These are phyloP conservation scores for Euzophera pinguis DNA, from an alignment of 2,888 invertebrate genomes.

Conservation along the genomic window DNA sequence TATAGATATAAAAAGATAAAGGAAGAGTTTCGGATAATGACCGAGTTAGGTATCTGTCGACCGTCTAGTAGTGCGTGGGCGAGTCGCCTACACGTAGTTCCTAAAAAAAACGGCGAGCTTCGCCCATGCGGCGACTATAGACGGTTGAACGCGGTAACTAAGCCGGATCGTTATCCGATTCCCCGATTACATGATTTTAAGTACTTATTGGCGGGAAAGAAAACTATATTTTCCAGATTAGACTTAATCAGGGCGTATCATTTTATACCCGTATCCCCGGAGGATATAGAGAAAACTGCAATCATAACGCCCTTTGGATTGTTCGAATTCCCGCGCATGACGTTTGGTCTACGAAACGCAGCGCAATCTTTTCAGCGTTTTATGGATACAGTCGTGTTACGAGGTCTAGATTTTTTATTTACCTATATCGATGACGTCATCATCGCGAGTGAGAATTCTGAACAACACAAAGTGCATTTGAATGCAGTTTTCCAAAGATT, in stretches of 20 bases:
- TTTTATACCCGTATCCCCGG: no score
- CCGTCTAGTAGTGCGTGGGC: no score
- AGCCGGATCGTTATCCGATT: constrained; percentile 37
- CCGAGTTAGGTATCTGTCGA: no score
- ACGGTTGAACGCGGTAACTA: constrained; percentile 30
- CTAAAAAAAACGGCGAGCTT: constrained; percentile 16
- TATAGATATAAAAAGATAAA: no score
- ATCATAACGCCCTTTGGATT: no score
- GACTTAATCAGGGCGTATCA: no score
- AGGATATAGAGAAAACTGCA: no score
- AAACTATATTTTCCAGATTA: background rate
- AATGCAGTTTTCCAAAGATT: background rate
- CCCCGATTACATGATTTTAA: constrained; percentile 33
- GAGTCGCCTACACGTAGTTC: constrained; percentile 33
- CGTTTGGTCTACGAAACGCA: no score
- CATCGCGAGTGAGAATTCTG: background rate
- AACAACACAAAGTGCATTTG: background rate
- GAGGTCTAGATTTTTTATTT: background rate
- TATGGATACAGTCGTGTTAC: background rate
- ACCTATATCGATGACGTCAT: background rate
- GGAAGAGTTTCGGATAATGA: no score
- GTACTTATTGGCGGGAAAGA: constrained; percentile 15
- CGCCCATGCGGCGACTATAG: constrained; percentile 41
- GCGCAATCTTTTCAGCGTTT: no score
- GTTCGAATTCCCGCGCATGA: no score